Percentiles rank a stretch among this genome's conserved stretches.
Evolutionary conservation across 2,113 vertebrate species (phyloP).

Genomic region (Pluvialis apricaria): DNA sequence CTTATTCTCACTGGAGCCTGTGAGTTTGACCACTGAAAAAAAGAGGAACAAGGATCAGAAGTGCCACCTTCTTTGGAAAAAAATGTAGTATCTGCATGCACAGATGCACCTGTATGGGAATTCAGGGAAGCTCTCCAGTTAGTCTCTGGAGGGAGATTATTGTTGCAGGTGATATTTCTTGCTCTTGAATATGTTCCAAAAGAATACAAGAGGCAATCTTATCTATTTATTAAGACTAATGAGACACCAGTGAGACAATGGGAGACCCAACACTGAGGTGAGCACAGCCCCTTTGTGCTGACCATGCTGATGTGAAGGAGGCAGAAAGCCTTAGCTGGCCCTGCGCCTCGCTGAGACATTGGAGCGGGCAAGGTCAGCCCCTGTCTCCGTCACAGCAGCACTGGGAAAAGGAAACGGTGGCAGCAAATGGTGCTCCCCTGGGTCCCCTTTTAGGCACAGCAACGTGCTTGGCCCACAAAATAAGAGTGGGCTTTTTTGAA

Average conservation of each 20-base stretch:
- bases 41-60: neutral
- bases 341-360: accelerated
- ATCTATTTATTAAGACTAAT: neutral
- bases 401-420: neutral
- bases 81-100: neutral
- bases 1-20: neutral
- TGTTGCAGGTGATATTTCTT: neutral
- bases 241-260: neutral
- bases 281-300: neutral
- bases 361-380: neutral
- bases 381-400: neutral
- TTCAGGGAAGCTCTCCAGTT: neutral
- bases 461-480: neutral
- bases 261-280: neutral
- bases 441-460: neutral
- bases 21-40: neutral
- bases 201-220: neutral
- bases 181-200: neutral
- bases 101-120: neutral
- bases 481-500: neutral
- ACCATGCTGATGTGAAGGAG: accelerated
- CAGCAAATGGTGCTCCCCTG: neutral
- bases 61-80: neutral
- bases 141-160: neutral
- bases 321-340: neutral